These are phyloP conservation scores for Temnothorax nylanderi DNA, from an alignment of 1,140 invertebrate genomes.

Conservation along the genomic window DNA sequence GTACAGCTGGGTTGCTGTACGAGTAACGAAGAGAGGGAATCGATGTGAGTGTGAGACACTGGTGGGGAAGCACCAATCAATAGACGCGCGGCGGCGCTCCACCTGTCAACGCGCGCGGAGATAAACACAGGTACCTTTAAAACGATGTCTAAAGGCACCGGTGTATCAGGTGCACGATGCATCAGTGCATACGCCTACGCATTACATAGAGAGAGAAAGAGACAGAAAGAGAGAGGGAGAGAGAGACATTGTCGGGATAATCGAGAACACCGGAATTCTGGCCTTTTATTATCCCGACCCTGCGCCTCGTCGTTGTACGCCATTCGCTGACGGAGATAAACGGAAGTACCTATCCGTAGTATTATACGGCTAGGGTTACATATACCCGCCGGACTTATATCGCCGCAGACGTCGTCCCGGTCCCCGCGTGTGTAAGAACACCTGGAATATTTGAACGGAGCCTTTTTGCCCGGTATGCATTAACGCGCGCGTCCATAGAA, in stretches of 20 bases:
- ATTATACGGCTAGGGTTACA: conserved; percentile 16
- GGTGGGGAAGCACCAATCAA: conserved; percentile 76
- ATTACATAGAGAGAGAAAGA: background rate
- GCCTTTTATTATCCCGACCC: conserved; percentile 20
- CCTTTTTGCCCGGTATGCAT: conserved; percentile 20
- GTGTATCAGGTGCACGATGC: background rate
- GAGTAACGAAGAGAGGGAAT: conserved; percentile 62
- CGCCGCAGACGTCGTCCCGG: background rate
- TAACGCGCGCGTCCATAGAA: background rate
- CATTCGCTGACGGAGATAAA: conserved; percentile 27
- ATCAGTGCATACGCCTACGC: background rate
- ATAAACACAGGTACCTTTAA: conserved; percentile 71
- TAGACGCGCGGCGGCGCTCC: conserved; percentile 77
- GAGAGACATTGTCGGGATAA: background rate
- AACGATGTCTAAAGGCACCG: conserved; percentile 65
- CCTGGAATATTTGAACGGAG: conserved; percentile 13
- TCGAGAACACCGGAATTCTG: background rate
- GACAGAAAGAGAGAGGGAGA: background rate
- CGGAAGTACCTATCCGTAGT: conserved; percentile 18
- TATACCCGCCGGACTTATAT: background rate
- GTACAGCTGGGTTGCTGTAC: conserved; percentile 30
- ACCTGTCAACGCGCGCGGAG: conserved; percentile 74
- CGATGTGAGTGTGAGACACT: conserved; percentile 70
- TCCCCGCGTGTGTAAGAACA: background rate
- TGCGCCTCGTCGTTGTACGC: background rate